Percentiles rank a stretch among this genome's conserved stretches.
phyloP scores from a whole-genome alignment of 2,888 invertebrate genomes.

The Chaetoderma sp. region DNA sequence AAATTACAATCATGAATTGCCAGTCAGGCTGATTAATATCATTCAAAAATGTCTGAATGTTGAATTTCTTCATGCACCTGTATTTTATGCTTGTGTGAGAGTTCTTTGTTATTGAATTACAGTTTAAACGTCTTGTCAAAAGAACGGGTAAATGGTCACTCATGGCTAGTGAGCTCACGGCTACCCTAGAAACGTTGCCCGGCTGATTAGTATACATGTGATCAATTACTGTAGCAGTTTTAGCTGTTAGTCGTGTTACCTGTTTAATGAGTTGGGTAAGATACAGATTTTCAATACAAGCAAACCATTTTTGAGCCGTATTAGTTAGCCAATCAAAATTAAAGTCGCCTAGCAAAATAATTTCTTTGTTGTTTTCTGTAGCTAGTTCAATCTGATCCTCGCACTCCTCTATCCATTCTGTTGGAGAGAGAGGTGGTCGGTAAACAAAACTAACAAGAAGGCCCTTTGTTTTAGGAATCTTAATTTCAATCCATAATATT shows the following conservation, averaged over 20 bases:
- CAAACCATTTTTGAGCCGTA: neutral
- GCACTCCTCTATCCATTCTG: neutral
- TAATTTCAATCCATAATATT: neutral
- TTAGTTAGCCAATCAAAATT: neutral
- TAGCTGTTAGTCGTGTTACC: neutral
- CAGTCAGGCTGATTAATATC: no score
- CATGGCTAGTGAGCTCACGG: neutral
- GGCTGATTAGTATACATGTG: neutral
- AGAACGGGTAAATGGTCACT: neutral
- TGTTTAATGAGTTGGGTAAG: neutral
- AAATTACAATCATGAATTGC: no score
- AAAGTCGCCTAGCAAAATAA: neutral
- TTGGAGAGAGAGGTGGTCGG: neutral
- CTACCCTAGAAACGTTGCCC: neutral
- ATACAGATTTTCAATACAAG: neutral
- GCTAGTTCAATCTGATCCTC: neutral
- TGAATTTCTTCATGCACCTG: neutral
- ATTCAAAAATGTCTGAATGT: neutral
- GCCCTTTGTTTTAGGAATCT: neutral
- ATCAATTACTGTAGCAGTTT: neutral
- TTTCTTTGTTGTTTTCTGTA: neutral
- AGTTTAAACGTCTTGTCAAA: neutral
- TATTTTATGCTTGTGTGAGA: neutral
- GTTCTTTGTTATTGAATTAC: neutral
- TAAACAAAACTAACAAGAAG: constrained; percentile 6